Conservation (phyloP, 1,140 invertebrate genomes). For the Theocolax elegans region DNA sequence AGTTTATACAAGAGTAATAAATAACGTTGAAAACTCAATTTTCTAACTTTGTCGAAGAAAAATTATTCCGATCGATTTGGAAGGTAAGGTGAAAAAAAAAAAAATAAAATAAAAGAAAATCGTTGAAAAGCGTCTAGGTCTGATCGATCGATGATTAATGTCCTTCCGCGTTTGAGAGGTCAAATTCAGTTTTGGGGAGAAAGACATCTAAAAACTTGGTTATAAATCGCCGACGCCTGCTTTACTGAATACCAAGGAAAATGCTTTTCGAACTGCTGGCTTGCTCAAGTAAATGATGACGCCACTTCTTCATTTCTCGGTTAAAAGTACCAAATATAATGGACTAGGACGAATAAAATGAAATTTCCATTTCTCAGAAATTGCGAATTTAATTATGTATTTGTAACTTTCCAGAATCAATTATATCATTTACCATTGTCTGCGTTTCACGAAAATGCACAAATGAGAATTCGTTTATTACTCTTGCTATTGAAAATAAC, state of each 20-base stretch:
- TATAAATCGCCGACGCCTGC: constrained; percentile 34
- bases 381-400: constrained; percentile 28
- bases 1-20: too few species aligned
- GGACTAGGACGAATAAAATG: background rate
- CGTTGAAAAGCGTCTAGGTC: background rate
- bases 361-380: constrained; percentile 19
- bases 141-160: constrained; percentile 31
- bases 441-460: too few species aligned
- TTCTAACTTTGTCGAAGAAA: too few species aligned
- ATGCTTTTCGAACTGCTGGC: constrained; percentile 30
- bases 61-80: too few species aligned
- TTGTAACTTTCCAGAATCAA: too few species aligned
- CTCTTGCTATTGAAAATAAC: too few species aligned
- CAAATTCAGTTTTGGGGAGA: constrained; percentile 4
- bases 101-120: too few species aligned
- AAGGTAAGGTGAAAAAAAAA: too few species aligned
- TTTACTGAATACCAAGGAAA: background rate
- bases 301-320: constrained; percentile 30
- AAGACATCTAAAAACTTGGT: constrained; percentile 19
- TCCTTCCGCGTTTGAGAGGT: background rate
- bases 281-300: constrained; percentile 33
- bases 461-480: too few species aligned
- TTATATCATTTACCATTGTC: too few species aligned
- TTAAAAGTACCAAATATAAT: background rate
- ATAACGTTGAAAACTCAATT: too few species aligned